Evolutionary conservation across 2,113 vertebrate species (phyloP).

Genomic region (Muntiacus muntjak): DNA sequence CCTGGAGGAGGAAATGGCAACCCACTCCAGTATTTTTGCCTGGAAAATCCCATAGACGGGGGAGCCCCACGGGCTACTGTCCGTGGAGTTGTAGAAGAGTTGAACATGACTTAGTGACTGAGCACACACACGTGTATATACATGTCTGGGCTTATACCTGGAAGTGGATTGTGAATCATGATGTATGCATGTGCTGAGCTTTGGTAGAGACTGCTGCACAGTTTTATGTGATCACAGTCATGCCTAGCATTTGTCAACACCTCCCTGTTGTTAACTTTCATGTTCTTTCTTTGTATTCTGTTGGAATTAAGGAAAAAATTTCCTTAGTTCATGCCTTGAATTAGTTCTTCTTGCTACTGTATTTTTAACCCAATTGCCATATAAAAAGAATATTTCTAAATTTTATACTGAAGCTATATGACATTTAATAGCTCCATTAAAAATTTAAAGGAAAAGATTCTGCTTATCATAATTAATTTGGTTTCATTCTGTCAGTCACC

Average conservation of each 20-base stretch:
- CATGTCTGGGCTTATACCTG: neutral
- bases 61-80: neutral
- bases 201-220: neutral
- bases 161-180: neutral
- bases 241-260: neutral
- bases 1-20: neutral
- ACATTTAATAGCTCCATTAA: neutral
- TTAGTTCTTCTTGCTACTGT: slow-evolving; percentile 12
- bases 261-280: neutral
- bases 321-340: neutral
- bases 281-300: neutral
- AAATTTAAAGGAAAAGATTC: neutral
- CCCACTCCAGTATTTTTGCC: neutral
- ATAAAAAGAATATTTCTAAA: slow-evolving; percentile 10
- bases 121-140: neutral
- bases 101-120: neutral
- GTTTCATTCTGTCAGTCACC: neutral
- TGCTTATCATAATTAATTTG: slow-evolving; percentile 20
- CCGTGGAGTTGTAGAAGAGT: neutral
- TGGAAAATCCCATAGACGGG: neutral
- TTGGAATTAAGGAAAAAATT: neutral
- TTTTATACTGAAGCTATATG: neutral
- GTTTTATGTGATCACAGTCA: neutral
- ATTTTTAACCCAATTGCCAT: slow-evolving; percentile 8
- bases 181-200: neutral